phyloP scores from a whole-genome alignment of 2,113 vertebrate genomes.

The Eira barbara region DNA sequence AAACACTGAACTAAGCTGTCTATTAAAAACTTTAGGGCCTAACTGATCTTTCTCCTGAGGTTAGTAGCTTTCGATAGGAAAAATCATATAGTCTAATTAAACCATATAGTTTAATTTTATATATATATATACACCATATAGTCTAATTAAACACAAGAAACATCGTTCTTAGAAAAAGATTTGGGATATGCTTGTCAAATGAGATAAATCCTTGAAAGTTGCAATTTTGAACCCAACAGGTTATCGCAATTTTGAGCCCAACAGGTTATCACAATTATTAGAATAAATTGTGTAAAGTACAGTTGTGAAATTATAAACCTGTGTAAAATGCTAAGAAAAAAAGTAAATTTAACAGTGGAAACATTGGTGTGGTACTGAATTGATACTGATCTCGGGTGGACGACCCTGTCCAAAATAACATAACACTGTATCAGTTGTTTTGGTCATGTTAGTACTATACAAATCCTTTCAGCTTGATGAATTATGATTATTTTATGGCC shows the following conservation, averaged over 20 bases:
- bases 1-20: neutral
- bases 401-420: neutral
- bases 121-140: neutral
- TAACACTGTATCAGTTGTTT: neutral
- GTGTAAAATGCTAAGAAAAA: neutral
- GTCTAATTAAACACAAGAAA: neutral
- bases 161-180: neutral
- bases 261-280: neutral
- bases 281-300: neutral
- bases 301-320: neutral
- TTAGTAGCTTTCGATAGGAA: neutral
- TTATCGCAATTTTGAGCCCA: neutral
- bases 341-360: neutral
- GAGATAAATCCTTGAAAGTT: neutral
- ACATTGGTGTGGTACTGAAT: neutral
- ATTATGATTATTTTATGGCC: neutral
- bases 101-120: neutral
- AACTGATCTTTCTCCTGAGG: neutral
- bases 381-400: neutral
- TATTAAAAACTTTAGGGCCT: neutral
- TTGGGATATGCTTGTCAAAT: neutral
- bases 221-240: neutral
- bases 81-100: neutral
- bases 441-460: neutral
- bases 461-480: neutral